Conservation (phyloP, 2,113 vertebrate genomes). For the Malaclemys terrapin region DNA sequence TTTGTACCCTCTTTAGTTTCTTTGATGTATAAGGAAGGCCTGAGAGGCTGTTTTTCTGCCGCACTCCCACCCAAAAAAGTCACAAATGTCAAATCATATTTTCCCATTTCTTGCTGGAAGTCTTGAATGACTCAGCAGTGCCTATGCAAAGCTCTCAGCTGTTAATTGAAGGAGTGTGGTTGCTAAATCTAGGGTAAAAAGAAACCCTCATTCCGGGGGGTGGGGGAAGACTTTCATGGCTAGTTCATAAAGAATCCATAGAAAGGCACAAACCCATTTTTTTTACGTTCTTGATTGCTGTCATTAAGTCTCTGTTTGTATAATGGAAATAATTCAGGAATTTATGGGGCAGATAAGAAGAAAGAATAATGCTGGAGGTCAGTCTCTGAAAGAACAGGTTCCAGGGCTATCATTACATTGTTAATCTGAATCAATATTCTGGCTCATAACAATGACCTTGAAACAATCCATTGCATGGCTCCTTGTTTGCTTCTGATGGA, state of each 20-base stretch:
- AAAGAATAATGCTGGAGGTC: background rate
- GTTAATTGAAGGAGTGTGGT: background rate
- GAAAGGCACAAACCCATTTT: background rate
- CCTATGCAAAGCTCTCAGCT: background rate
- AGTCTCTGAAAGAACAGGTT: background rate
- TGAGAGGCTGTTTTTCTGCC: background rate
- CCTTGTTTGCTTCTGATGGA: background rate
- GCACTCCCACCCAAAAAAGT: background rate
- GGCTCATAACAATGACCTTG: background rate
- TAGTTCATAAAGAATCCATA: background rate
- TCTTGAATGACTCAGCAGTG: background rate
- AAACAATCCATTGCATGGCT: background rate
- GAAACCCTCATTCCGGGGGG: background rate
- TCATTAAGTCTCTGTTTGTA: background rate
- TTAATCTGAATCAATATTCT: background rate
- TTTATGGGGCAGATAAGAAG: background rate
- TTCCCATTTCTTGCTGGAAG: background rate
- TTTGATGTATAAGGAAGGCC: background rate
- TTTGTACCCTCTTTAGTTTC: background rate
- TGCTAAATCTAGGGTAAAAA: background rate
- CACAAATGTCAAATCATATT: background rate
- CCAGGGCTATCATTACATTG: background rate
- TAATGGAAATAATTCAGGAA: background rate
- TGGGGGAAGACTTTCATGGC: background rate
- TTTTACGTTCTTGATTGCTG: fast-evolving